Evolutionary conservation across 2,888 invertebrate genomes (phyloP).

Genomic region (Siphonodentalium dalli): DNA sequence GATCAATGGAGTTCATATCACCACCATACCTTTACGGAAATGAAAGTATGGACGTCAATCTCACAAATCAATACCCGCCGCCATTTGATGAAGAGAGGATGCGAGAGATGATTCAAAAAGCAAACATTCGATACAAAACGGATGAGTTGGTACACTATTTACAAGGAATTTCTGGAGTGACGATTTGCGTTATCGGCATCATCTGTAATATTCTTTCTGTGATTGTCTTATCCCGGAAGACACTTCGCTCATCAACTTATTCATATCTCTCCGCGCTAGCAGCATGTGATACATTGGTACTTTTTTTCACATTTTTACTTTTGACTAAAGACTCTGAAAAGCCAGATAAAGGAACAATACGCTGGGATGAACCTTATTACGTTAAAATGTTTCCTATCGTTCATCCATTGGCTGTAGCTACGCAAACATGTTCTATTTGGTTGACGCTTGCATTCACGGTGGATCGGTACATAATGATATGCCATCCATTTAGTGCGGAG

Average conservation of each 20-base stretch:
- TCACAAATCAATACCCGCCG: no score
- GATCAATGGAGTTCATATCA: no score
- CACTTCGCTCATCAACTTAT: conserved; percentile 62
- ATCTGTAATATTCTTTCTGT: conserved; percentile 61
- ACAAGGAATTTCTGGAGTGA: conserved; percentile 60
- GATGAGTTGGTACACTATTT: conserved; percentile 53
- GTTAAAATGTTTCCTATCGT: conserved; percentile 57
- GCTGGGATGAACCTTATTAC: conserved; percentile 38
- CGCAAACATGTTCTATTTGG: conserved; percentile 63
- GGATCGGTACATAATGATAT: conserved; percentile 65
- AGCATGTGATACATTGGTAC: conserved; percentile 59
- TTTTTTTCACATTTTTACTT: conserved; percentile 54
- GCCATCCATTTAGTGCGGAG: conserved; percentile 63
- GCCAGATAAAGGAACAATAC: conserved; percentile 31
- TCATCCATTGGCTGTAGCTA: conserved; percentile 59
- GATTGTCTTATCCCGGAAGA: conserved; percentile 54
- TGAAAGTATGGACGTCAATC: no score
- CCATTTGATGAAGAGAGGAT: no score
- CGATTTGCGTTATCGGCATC: conserved; percentile 58
- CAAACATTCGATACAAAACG: no score
- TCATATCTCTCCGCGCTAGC: conserved; percentile 61
- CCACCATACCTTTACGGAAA: no score
- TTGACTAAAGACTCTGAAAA: conserved; percentile 51
- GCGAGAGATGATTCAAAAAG: no score
- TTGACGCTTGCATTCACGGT: conserved; percentile 62